Evolutionary conservation across 1,140 invertebrate genomes (phyloP).

Genomic region (Leptinotarsa texana): DNA sequence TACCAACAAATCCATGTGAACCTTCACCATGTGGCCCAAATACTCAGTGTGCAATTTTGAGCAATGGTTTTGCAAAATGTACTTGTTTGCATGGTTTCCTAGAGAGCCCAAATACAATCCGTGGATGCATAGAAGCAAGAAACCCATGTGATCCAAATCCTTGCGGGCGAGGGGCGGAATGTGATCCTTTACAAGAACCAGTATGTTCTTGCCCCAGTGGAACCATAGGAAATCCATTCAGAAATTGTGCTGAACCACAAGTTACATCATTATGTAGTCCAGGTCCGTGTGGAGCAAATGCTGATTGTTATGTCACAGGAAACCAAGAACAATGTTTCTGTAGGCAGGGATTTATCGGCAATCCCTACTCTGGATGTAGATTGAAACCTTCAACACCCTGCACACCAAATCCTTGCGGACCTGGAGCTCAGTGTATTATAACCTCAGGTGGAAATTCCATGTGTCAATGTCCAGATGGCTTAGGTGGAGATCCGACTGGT

Average conservation of each 20-base stretch:
- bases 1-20: conserved; percentile 77
- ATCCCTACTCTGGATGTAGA: conserved; percentile 68
- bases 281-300: conserved; percentile 78
- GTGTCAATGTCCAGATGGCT: conserved; percentile 76
- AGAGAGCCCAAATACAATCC: conserved; percentile 84
- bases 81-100: conserved; percentile 81
- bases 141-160: conserved; percentile 82
- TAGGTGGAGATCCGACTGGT: conserved; percentile 76
- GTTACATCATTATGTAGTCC: conserved; percentile 70
- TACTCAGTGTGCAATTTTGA: conserved; percentile 78
- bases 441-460: conserved; percentile 67
- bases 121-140: conserved; percentile 75
- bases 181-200: conserved; percentile 75
- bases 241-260: conserved; percentile 65
- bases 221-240: conserved; percentile 78
- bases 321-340: conserved; percentile 80
- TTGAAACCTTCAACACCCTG: conserved; percentile 68
- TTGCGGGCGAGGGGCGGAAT: conserved; percentile 77
- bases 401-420: conserved; percentile 77
- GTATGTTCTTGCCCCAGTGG: conserved; percentile 79
- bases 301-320: conserved; percentile 76
- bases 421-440: conserved; percentile 72
- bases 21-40: conserved; percentile 87
- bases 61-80: conserved; percentile 85
- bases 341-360: conserved; percentile 71